A percentile compares a stretch with the other conserved stretches of the same genome.
These are phyloP conservation scores for Drosophila ezoana DNA, from an alignment of 2,888 invertebrate species.

Conservation along the genomic window DNA sequence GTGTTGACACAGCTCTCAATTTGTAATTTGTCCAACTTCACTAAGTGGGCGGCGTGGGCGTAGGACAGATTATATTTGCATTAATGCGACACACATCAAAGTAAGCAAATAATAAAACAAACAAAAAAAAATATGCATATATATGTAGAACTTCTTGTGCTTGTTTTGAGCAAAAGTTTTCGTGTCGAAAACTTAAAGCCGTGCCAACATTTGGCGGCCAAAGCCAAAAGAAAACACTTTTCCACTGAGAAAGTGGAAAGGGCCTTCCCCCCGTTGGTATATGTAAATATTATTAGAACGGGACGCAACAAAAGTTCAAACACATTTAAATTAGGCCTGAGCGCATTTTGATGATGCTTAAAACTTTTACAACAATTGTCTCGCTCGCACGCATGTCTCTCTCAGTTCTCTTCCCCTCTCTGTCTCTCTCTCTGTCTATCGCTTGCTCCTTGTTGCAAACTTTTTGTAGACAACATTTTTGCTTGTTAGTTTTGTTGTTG, in stretches of 20 bases:
- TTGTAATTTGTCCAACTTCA: slow-evolving; percentile 63
- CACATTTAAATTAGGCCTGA: slow-evolving; percentile 75
- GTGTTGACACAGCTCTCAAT: slow-evolving; percentile 66
- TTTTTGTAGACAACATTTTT: slow-evolving; percentile 65
- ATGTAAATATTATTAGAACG: slow-evolving; percentile 61
- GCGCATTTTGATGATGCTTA: slow-evolving; percentile 72
- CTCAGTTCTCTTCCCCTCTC: not conserved
- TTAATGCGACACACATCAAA: slow-evolving; percentile 61
- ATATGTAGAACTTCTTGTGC: slow-evolving; percentile 28
- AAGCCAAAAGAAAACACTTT: slow-evolving; percentile 31
- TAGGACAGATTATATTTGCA: slow-evolving; percentile 62
- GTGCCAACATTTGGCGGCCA: slow-evolving; percentile 42
- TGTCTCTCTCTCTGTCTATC: not conserved
- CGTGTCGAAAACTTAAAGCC: slow-evolving; percentile 54
- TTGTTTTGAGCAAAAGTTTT: slow-evolving; percentile 34
- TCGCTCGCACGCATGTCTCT: slow-evolving; percentile 12
- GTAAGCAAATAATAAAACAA: slow-evolving; percentile 22
- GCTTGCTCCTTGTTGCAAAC: slow-evolving; percentile 37
- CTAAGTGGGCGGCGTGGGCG: slow-evolving; percentile 7
- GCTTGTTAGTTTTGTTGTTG: slow-evolving; percentile 62
- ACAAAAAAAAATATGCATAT: slow-evolving; percentile 1
- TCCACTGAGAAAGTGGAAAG: slow-evolving; percentile 33
- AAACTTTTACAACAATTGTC: slow-evolving; percentile 48
- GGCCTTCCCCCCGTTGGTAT: slow-evolving; percentile 27
- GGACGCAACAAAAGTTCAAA: slow-evolving; percentile 64